Evolutionary conservation across 2,888 invertebrate species (phyloP), one percentile per base, ranked within the genome.

Genomic region (Tyria jacobaeae): DNA sequence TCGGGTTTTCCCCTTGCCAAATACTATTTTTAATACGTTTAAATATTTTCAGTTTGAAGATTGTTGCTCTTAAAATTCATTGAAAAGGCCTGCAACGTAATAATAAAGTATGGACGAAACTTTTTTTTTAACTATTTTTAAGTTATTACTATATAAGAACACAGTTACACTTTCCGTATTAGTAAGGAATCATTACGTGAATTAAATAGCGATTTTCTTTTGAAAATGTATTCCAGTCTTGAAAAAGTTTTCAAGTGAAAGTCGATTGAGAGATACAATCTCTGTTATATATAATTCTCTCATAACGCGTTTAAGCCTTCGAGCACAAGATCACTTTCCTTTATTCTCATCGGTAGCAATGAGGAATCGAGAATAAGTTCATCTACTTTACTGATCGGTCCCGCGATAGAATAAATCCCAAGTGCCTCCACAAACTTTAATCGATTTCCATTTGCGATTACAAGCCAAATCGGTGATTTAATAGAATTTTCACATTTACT

Each of bases 401-500:
- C 76, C 66, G 66, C 57, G 73, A 73, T 78, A 83, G 77, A 78
- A 70, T 67, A 62, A 70, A 66, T 68, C 52, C 60, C 62, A 69
- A 71, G 63, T 62, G 64, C 63, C 69, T 75, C 76, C 75, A 74
- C 80, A 80, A 86, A 86, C 85, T 88, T 86, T 82, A 89, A 89
- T 88, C 86, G 84, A 86, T 85, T 85, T 75, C 70, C 80, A 73
- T 80, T 82, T 81, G 71, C 79, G 79, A 87, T 85, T 85, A 84
- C 80, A 74, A 75, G 63, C 80, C 78, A 78, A 81, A 85, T 85
- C 79, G 79, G 68, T 75, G 73, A 83, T 84, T 83, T 84, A 84
- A 88, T 84, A 83, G 80, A 85, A 77, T 85, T 86, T 84, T 86
- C 82, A 82, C 85, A 84, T 84, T 83, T 82, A 79, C 80, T 71